phyloP scores from a whole-genome alignment of 2,888 invertebrate genomes.

The Caenorhabditis zanzibari region DNA sequence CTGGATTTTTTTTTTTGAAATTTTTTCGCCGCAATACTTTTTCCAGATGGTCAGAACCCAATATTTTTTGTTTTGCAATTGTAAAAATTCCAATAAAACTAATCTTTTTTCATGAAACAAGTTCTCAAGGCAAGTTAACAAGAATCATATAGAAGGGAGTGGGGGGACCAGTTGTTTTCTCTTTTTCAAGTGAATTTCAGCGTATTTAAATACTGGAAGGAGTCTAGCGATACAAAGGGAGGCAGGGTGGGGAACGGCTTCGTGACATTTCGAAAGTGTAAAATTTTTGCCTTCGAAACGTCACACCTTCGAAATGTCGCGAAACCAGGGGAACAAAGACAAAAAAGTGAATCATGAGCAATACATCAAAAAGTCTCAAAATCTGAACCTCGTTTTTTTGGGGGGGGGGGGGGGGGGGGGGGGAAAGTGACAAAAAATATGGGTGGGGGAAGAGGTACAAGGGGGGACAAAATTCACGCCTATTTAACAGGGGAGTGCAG shows the following conservation, averaged over 20 bases:
- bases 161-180: conserved; percentile 19
- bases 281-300: no score
- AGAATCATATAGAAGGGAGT: conserved; percentile 39
- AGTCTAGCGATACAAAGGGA: conserved; percentile 21
- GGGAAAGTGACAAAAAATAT: conserved; percentile 10
- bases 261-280: no score
- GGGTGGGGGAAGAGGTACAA: conserved; percentile 32
- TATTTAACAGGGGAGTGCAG: conserved; percentile 55
- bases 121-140: conserved; percentile 53
- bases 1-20: no score
- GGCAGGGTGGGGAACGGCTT: no score
- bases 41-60: neutral
- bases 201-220: conserved; percentile 46
- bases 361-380: conserved; percentile 33
- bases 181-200: conserved; percentile 49
- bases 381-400: conserved; percentile 27
- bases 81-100: conserved; percentile 6
- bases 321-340: no score
- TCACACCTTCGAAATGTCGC: no score
- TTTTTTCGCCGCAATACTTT: neutral
- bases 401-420: neutral
- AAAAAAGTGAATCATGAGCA: conserved; percentile 59
- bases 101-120: conserved; percentile 41
- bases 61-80: neutral
- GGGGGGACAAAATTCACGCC: conserved; percentile 27